phyloP scores from a whole-genome alignment of 2,797 vertebrate species.

The Poecilia picta region DNA sequence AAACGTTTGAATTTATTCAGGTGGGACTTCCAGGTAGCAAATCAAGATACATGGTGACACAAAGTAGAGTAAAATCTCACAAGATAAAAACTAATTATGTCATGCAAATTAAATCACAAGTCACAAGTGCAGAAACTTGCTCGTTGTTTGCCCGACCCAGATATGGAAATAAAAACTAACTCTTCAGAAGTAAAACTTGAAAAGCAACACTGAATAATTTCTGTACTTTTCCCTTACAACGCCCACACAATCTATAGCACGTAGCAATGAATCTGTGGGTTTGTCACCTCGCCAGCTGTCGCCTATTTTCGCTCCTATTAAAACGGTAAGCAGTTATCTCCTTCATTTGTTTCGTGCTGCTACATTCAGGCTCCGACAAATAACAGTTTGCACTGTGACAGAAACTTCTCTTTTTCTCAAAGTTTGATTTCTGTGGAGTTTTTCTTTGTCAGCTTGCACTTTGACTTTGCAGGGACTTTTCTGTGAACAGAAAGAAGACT shows the following conservation, averaged over 20 bases:
- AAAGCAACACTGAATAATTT: slow-evolving; percentile 16
- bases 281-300: slow-evolving; percentile 32
- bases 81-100: background rate
- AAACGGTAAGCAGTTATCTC: slow-evolving; percentile 19
- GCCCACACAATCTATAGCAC: slow-evolving; percentile 32
- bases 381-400: slow-evolving; percentile 5
- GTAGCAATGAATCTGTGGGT: slow-evolving; percentile 25
- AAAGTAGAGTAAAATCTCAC: background rate
- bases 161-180: slow-evolving; percentile 34
- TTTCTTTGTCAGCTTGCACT: slow-evolving; percentile 4
- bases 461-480: slow-evolving; percentile 17
- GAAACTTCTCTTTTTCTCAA: slow-evolving; percentile 5
- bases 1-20: background rate
- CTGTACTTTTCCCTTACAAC: slow-evolving; percentile 9
- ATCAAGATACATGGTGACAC: background rate
- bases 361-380: slow-evolving; percentile 28
- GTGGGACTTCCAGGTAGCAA: background rate
- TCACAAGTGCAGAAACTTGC: slow-evolving; percentile 31
- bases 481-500: slow-evolving; percentile 18
- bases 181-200: slow-evolving; percentile 13
- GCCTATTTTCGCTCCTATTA: slow-evolving; percentile 35
- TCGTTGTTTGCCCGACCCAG: slow-evolving; percentile 56
- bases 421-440: slow-evolving; percentile 37
- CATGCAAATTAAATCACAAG: background rate
- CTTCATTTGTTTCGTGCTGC: slow-evolving; percentile 39